Conservation (phyloP, 2,113 vertebrate species). For the Indri indri region DNA sequence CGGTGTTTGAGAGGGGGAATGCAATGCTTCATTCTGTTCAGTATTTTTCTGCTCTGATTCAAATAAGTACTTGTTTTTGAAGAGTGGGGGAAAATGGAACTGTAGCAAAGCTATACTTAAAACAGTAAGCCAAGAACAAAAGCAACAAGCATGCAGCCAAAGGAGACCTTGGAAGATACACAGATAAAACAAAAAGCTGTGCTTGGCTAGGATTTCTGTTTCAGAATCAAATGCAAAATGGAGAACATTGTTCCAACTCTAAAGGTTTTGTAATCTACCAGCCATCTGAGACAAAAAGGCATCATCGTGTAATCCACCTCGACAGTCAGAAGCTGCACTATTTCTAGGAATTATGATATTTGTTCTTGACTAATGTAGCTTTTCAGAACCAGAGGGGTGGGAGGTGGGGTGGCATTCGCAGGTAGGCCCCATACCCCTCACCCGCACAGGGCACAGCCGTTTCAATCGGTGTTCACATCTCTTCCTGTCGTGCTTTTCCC, state of each 20-base stretch:
- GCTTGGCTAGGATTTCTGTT: neutral
- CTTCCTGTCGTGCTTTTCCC: neutral
- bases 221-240: slow-evolving; percentile 65
- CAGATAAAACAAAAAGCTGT: slow-evolving; percentile 57
- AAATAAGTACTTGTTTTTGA: slow-evolving; percentile 40
- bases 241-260: slow-evolving; percentile 30
- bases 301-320: rapidly evolving
- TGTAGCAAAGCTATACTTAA: slow-evolving; percentile 55
- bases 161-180: slow-evolving; percentile 54
- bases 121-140: slow-evolving; percentile 74
- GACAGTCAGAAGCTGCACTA: slow-evolving; percentile 49
- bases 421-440: neutral
- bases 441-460: rapidly evolving
- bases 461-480: rapidly evolving
- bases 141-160: neutral
- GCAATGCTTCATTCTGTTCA: neutral
- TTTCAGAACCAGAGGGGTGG: neutral
- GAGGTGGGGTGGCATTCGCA: neutral
- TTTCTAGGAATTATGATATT: neutral
- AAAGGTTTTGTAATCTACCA: slow-evolving; percentile 43
- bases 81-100: slow-evolving; percentile 35
- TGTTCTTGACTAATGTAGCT: neutral
- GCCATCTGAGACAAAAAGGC: neutral
- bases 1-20: neutral
- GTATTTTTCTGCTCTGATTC: slow-evolving; percentile 65